Evolutionary conservation across 2,113 vertebrate species (phyloP).

Genomic region (Antechinus stuartii): DNA sequence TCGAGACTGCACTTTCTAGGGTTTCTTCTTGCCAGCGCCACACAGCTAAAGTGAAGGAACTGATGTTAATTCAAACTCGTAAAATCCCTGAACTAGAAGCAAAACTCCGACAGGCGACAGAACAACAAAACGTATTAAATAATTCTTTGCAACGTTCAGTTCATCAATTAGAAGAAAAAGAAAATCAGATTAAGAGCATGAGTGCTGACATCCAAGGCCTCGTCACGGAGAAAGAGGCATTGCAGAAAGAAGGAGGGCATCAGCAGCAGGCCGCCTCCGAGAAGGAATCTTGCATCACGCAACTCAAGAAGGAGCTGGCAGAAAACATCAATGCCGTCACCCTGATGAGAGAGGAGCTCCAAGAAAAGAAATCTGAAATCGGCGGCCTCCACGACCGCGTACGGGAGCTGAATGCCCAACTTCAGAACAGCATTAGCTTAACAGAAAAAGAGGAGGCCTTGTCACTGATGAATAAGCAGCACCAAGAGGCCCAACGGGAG

Average conservation of each 20-base stretch:
- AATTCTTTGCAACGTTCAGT: constrained; percentile 87
- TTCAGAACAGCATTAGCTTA: constrained; percentile 84
- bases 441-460: constrained; percentile 91
- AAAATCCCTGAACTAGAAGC: constrained; percentile 89
- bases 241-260: constrained; percentile 85
- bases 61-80: constrained; percentile 80
- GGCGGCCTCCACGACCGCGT: constrained; percentile 85
- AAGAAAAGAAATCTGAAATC: constrained; percentile 87
- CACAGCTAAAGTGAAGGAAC: constrained; percentile 84
- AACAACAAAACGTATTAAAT: constrained; percentile 86
- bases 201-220: constrained; percentile 83
- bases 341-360: constrained; percentile 87
- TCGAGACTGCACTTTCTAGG: constrained; percentile 81
- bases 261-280: constrained; percentile 88
- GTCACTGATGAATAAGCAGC: constrained; percentile 85
- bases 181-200: constrained; percentile 88
- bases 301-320: constrained; percentile 88
- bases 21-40: constrained; percentile 85
- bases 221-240: constrained; percentile 86
- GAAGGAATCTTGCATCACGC: constrained; percentile 90
- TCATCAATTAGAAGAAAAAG: constrained; percentile 89
- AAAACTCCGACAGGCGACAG: constrained; percentile 84
- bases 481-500: constrained; percentile 83
- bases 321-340: constrained; percentile 86
- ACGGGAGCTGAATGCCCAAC: constrained; percentile 87